Evolutionary conservation across 2,888 invertebrate genomes (phyloP).

Genomic region (Digitonthophagus gazella): DNA sequence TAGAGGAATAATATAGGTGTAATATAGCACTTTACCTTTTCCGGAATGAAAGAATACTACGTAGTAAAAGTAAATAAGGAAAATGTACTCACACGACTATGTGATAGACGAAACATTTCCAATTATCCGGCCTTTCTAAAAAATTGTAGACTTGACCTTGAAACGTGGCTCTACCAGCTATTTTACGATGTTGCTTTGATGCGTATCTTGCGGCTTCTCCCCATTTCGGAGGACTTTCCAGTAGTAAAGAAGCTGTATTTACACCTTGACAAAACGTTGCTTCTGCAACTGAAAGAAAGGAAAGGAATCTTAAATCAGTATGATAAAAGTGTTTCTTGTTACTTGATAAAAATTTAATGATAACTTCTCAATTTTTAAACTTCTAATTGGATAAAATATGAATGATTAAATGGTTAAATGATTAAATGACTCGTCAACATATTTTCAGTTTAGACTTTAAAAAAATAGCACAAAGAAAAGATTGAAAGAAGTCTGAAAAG

Average conservation of each 20-base stretch:
- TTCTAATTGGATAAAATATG: too few species aligned
- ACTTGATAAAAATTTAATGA: too few species aligned
- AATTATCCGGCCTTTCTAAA: conserved; percentile 76
- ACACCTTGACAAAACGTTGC: conserved; percentile 43
- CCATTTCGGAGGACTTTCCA: conserved; percentile 55
- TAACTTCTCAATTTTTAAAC: too few species aligned
- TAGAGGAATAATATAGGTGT: too few species aligned
- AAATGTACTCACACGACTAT: conserved; percentile 69
- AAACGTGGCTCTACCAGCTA: conserved; percentile 64
- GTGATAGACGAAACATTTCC: conserved; percentile 83
- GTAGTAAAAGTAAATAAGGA: conserved; percentile 15
- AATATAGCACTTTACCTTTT: conserved; percentile 16
- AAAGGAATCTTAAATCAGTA: conserved; percentile 4
- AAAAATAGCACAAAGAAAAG: too few species aligned
- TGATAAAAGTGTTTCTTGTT: too few species aligned
- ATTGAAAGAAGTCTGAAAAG: too few species aligned
- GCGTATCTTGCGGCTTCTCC: conserved; percentile 60
- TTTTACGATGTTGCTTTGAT: conserved; percentile 61
- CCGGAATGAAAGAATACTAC: too few species aligned
- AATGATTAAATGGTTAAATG: too few species aligned
- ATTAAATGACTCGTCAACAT: too few species aligned
- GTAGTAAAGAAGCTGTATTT: conserved; percentile 48
- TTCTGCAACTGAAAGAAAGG: conserved; percentile 36
- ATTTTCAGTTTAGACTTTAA: too few species aligned
- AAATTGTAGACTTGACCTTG: conserved; percentile 82